phyloP scores from a whole-genome alignment of 2,888 invertebrate genomes.

The Lasioglossum vierecki region DNA sequence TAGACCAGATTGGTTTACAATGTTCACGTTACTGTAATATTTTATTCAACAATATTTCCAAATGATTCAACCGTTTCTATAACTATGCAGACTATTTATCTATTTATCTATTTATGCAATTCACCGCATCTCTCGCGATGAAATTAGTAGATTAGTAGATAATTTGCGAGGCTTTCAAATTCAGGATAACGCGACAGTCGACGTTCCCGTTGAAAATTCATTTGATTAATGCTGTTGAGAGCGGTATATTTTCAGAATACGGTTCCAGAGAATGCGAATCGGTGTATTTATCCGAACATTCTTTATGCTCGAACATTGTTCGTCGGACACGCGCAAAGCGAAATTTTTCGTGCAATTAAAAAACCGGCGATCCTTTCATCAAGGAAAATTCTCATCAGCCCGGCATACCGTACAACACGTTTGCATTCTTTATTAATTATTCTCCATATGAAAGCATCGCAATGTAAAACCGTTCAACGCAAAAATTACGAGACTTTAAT shows the following conservation, averaged over 20 bases:
- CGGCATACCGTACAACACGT: not conserved
- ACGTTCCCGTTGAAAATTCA: not conserved
- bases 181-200: not conserved
- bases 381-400: not conserved
- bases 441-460: not conserved
- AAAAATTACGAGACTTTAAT: constrained; percentile 18
- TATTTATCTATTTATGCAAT: not conserved
- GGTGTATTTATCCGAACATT: not conserved
- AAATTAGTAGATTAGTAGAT: not conserved
- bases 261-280: not conserved
- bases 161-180: not conserved
- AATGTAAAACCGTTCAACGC: not conserved
- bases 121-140: not conserved
- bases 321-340: not conserved
- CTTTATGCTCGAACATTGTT: not conserved
- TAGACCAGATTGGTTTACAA: too few relatives aligned
- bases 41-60: too few relatives aligned
- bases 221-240: not conserved
- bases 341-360: not conserved
- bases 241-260: not conserved
- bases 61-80: not conserved
- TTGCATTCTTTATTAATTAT: constrained; percentile 4
- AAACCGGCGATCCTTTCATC: not conserved
- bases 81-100: not conserved
- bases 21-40: too few relatives aligned